phyloP scores from a whole-genome alignment of 2,797 vertebrate genomes.

The Microctenopoma steveboyesi region DNA sequence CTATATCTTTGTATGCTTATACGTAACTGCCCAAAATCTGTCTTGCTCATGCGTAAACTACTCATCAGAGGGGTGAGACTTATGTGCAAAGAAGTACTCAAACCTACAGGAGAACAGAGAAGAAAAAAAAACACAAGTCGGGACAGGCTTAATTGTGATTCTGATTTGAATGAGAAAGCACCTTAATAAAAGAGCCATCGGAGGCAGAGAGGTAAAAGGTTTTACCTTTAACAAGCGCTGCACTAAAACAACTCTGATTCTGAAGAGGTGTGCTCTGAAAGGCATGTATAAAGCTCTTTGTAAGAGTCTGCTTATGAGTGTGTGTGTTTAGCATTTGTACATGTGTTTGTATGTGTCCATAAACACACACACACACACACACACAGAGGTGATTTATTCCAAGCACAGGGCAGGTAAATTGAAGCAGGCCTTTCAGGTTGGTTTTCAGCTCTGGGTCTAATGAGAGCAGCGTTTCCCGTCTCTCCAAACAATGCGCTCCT shows the following conservation, averaged over 20 bases:
- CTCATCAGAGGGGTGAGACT: conserved; percentile 65
- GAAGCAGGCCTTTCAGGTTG: conserved; percentile 86
- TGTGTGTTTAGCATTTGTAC: conserved; percentile 38
- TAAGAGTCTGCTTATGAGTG: conserved; percentile 69
- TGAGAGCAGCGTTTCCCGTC: conserved; percentile 85
- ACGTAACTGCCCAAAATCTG: conserved; percentile 3
- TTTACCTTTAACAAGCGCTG: conserved; percentile 79
- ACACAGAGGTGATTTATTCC: conserved; percentile 81
- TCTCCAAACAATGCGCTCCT: conserved; percentile 82
- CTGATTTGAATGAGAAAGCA: conserved; percentile 85
- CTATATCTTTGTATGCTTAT: conserved; percentile 18
- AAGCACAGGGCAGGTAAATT: conserved; percentile 86
- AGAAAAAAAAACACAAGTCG: conserved; percentile 25
- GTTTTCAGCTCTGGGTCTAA: conserved; percentile 86
- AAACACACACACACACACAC: conserved; percentile 27
- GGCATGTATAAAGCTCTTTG: conserved; percentile 83
- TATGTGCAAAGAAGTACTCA: conserved; percentile 65
- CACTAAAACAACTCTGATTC: conserved; percentile 80
- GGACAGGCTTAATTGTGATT: conserved; percentile 81
- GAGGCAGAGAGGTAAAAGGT: conserved; percentile 83
- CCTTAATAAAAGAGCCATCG: conserved; percentile 72
- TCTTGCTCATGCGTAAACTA: conserved; percentile 31
- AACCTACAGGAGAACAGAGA: conserved; percentile 51
- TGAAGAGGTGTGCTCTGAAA: conserved; percentile 71
- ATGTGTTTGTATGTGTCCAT: conserved; percentile 50